Evolutionary conservation across 2,888 invertebrate species (phyloP).

Genomic region (Drosophila kanekoi): DNA sequence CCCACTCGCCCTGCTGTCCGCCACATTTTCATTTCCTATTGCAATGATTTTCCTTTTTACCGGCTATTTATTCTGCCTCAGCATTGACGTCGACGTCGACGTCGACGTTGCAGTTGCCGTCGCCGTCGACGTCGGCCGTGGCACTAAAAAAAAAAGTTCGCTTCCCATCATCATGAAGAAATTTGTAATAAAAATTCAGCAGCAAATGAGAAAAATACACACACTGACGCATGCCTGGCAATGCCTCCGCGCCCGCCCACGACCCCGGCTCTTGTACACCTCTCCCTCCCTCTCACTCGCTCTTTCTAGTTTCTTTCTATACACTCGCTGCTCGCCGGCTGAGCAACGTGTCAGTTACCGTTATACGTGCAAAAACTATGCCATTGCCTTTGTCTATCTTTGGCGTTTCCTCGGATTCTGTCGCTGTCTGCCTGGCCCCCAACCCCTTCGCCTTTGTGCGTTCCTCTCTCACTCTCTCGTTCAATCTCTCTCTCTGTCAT

Average conservation of each 20-base stretch:
- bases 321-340: conserved; percentile 5
- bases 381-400: conserved; percentile 59
- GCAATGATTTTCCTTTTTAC: conserved; percentile 73
- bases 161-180: conserved; percentile 69
- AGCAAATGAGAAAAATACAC: conserved; percentile 77
- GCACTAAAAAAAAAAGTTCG: conserved; percentile 37
- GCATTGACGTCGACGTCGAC: conserved; percentile 18
- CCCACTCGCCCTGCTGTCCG: conserved; percentile 22
- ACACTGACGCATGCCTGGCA: conserved; percentile 21
- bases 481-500: too few relatives aligned
- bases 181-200: conserved; percentile 81
- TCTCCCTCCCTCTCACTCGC: neutral
- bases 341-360: conserved; percentile 58
- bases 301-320: neutral
- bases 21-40: conserved; percentile 82
- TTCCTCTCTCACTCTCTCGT: neutral
- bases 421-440: neutral
- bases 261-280: too few relatives aligned
- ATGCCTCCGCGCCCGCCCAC: neutral
- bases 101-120: conserved; percentile 2
- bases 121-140: conserved; percentile 9
- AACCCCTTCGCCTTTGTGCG: conserved; percentile 4
- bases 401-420: conserved; percentile 41
- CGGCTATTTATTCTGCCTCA: conserved; percentile 68
- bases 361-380: conserved; percentile 68